These are phyloP conservation scores for Danio choprae DNA, from an alignment of 2,797 vertebrate genomes.

Conservation along the genomic window DNA sequence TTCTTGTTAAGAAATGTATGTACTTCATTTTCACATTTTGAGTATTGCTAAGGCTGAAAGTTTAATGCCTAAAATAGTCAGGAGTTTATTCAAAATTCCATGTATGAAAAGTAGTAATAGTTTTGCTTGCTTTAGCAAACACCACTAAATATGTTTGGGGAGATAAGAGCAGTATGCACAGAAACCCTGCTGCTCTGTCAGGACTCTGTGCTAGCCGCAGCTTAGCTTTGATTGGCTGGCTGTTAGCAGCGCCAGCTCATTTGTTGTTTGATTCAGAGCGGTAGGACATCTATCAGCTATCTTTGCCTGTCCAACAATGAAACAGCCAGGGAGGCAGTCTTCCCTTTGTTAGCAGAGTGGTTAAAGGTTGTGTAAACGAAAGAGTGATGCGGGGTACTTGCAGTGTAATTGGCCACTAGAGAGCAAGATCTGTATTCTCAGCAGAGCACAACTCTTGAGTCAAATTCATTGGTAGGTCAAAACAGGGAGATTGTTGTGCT, in stretches of 20 bases:
- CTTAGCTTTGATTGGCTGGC: constrained; percentile 45
- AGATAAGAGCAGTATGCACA: constrained; percentile 49
- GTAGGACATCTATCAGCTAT: constrained; percentile 35
- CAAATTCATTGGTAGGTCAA: constrained; percentile 35
- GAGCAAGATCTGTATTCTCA: constrained; percentile 43
- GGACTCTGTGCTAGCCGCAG: constrained; percentile 59
- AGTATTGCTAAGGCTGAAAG: not conserved
- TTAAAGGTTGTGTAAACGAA: constrained; percentile 29
- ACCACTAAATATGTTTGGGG: constrained; percentile 1
- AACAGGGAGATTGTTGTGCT: constrained; percentile 35
- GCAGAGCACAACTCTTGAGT: constrained; percentile 17
- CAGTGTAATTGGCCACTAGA: constrained; percentile 49
- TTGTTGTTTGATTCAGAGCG: constrained; percentile 54
- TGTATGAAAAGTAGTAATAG: not conserved
- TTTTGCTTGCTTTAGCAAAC: constrained; percentile 27
- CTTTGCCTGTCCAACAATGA: constrained; percentile 21
- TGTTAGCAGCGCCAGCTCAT: constrained; percentile 38
- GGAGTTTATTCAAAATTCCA: not conserved
- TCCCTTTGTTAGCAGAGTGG: constrained; percentile 44
- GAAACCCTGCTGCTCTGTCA: constrained; percentile 73
- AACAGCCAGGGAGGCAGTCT: constrained; percentile 40
- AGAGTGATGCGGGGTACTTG: constrained; percentile 45
- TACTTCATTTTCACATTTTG: constrained; percentile 2
- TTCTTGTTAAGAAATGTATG: not conserved
- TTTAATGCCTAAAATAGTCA: constrained; percentile 8